phyloP scores from a whole-genome alignment of 1,140 invertebrate species.

The Scaptodrosophila lebanonensis region DNA sequence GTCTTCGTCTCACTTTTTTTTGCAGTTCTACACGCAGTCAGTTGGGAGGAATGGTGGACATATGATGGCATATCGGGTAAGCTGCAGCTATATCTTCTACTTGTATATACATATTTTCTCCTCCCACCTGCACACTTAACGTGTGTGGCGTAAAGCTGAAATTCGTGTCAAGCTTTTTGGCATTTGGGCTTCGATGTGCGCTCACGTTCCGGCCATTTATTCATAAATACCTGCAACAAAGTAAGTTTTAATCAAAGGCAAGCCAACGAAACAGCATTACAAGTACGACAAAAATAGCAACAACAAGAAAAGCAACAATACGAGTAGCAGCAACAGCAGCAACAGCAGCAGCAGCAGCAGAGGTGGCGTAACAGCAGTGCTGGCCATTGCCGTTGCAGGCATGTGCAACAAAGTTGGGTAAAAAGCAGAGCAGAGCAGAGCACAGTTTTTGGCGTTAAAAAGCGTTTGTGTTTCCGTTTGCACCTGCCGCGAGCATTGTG shows the following conservation, averaged over 20 bases:
- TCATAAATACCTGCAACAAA: constrained; percentile 59
- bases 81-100: constrained; percentile 50
- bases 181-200: not conserved
- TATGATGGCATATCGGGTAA: constrained; percentile 95
- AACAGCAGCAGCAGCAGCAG: constrained; percentile 43
- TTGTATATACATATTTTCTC: too few relatives aligned
- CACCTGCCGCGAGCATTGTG: not conserved
- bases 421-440: constrained; percentile 16
- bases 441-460: constrained; percentile 34
- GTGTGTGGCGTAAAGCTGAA: too few relatives aligned
- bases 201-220: not conserved
- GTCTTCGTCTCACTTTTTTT: constrained; percentile 14
- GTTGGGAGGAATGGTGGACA: constrained; percentile 97
- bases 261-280: not conserved
- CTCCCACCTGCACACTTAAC: too few relatives aligned
- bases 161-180: too few relatives aligned
- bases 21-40: constrained; percentile 81
- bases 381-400: not conserved
- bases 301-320: constrained; percentile 34
- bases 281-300: constrained; percentile 13
- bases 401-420: constrained; percentile 53
- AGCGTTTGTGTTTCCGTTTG: constrained; percentile 17
- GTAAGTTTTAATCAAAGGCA: constrained; percentile 63
- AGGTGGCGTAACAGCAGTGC: not conserved
- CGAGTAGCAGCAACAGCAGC: constrained; percentile 31